Base-by-base conservation (phyloP, 30 jellyfish, hydroid and myxozoan species). In the Aurelia sp. region DNA sequence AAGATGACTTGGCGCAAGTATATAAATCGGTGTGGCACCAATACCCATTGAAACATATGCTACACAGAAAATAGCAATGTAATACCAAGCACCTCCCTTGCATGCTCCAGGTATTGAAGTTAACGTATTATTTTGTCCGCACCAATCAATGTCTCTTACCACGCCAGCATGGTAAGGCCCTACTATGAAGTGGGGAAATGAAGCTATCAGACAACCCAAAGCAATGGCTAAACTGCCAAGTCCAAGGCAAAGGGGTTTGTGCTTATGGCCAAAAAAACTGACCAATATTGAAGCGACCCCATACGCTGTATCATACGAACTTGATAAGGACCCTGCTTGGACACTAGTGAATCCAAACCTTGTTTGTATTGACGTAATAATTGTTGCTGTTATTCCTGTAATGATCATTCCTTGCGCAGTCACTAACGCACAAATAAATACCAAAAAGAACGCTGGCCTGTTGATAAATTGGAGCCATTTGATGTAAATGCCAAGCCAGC, bases 21-120 rank as follows among this genome's bases (percentile, higher is more conserved):
- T 90, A 55, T 95, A 91, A 31, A 95, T 69, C 4, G 99, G 99
- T 22, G 98, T 89, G 5, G 99, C 97, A 10, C 99, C 99, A 31
- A 95, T 66, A 15, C 99, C 99, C 96, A 95, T 90, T 0, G 88
- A 68, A 68, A 76, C 47, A 53, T 89, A 76, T n/a, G 96, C 97
- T 40, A 90, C 17, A 16, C 96, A 76, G 61, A 95, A 89, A 1
- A 95, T 69, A 10, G 86, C 79, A 21, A 85, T 48, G 76, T 89
- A 95, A 80, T 92, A 86, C 98, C 98, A 92, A 12, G 96, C 82
- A 16, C 95, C 96, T 53, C 77, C 94, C 62, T 55, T 82, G 76
- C 97, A 87, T 11, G 9, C 79, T 62, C 58, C 50, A 17, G 89
- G 15, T 5, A 21, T 21, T 37, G 89, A 19, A 4, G 76, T 35